Base-by-base conservation (phyloP, 2,113 vertebrate species). In the Ceuthmochares aereus region DNA sequence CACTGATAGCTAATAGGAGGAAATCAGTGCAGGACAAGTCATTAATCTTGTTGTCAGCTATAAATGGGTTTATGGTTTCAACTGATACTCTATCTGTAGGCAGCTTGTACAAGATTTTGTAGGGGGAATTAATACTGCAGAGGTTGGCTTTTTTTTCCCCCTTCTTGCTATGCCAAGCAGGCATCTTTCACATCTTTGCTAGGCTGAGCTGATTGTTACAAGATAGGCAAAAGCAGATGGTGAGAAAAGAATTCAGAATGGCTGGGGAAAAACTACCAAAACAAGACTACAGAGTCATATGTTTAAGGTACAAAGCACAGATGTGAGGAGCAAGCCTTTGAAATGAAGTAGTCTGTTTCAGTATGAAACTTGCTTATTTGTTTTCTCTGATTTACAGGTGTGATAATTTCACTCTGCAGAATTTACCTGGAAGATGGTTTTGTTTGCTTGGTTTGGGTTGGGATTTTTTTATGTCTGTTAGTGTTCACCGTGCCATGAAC, bases 11-110 rank as follows among this genome's bases (percentile, higher is more conserved):
- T 99, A 99, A 99, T 99, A 98, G 97, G 98, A 98, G 97, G 98
- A 99, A 98, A 98, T 98, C 98, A 97, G 96, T 86, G 70, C 80
- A 94, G 97, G 96, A 98, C 98, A 96, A 98, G 98, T 98, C 99
- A 99, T 99, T 99, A 99, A 99, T 99, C 99, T 99, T 98, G 91
- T 97, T 99, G 99, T 99, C 99, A 99, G 98, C 97, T 97, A 96
- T 98, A 98, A 99, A 99, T 98, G 98, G 98, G 97, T 98, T 99
- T 98, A 98, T 86, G 97, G 98, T 98, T 99, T 98, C 96, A 97
- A 95, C 98, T 97, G 98, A 99, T 98, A 99, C 97, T 97, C 98
- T 98, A 98, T 99, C 98, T 98, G 95, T 90, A 97, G 96, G 95
- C 98, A 98, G 98, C 98, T 98, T 97, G 95, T 93, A 89, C 90